Conservation (phyloP, 2,888 invertebrate genomes). For the Aphidius colemani region DNA sequence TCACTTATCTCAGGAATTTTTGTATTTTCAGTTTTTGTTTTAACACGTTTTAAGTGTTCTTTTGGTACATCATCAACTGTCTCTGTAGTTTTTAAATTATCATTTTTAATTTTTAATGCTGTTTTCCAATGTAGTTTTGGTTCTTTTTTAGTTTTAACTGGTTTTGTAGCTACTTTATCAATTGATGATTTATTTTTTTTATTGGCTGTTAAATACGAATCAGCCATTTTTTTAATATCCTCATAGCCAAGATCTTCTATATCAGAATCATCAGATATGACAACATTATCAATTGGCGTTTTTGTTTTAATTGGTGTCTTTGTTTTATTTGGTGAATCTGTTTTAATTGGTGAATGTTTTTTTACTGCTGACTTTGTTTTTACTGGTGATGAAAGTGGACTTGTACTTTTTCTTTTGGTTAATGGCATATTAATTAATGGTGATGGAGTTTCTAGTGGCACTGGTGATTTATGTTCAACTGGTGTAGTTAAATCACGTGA, state of each 20-base stretch:
- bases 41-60: not conserved
- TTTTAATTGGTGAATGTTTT: constrained; percentile 15
- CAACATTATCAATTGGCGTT: not conserved
- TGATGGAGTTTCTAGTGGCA: not conserved
- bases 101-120: not conserved
- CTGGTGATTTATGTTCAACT: not conserved
- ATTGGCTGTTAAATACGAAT: constrained; percentile 21
- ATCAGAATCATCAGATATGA: constrained; percentile 25
- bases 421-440: constrained; percentile 2
- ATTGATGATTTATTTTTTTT: not conserved
- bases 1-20: too few species aligned
- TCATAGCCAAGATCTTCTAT: constrained; percentile 31
- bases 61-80: not conserved
- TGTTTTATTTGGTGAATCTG: not conserved
- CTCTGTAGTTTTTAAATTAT: constrained; percentile 9
- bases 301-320: too few species aligned
- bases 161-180: not conserved
- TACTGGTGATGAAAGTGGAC: too few species aligned
- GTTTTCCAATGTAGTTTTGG: too few species aligned
- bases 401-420: not conserved
- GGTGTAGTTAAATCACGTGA: constrained; percentile 16
- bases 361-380: too few species aligned
- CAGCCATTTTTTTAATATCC: constrained; percentile 31
- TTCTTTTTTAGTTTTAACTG: too few species aligned
- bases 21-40: not conserved